Base-by-base conservation (phyloP, 2,888 invertebrate species). In the Trichopoda pennipes region DNA sequence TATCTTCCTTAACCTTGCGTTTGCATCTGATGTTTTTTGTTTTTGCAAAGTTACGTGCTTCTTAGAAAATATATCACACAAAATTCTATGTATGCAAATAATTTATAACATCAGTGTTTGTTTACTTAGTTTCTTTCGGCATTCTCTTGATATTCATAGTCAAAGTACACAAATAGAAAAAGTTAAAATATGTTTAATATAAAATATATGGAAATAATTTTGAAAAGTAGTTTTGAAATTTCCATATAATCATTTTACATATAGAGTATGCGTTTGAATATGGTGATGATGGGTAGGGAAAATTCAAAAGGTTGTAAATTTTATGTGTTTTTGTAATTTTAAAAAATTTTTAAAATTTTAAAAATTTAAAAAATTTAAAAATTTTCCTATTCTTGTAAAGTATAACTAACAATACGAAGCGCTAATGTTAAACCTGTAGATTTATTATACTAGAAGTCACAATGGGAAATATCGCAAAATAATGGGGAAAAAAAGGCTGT, bases 21-120 rank as follows among this genome's bases (percentile, higher is more conserved):
- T 69, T 56, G 19, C 10, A n/a, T 35, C 51, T 60, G 17, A 4
- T 17, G 42, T 60, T n/a, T n/a, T n/a, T 7, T 21, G 38, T 60
- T 53, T 17, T 38, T 23, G 12, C 19, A 19, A 9, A 16, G 42
- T 42, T 51, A 28, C 19, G 61, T 72, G 28, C 2, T 53, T 19
- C 28, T 53, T 19, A 28, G 28, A 23, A 38, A 42, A 23, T 42
- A n/a, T n/a, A 51, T 69, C 35, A 17, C n/a, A 16, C 28, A 72
- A 72, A 3, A 72, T 51, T 72, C 42, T 35, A 23, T 51, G 9
- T 23, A 42, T 60, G 60, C 60, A 47, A 60, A 72, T 72, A 60
- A 72, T 72, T 60, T 60, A 38, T 60, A 60, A 72, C 51, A 51
- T 72, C 21, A 38, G 49, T 49, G n/a, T 49, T 47, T 60, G n/a